These are phyloP conservation scores for Zapornia atra DNA, from an alignment of 2,113 vertebrate genomes.

Conservation along the genomic window DNA sequence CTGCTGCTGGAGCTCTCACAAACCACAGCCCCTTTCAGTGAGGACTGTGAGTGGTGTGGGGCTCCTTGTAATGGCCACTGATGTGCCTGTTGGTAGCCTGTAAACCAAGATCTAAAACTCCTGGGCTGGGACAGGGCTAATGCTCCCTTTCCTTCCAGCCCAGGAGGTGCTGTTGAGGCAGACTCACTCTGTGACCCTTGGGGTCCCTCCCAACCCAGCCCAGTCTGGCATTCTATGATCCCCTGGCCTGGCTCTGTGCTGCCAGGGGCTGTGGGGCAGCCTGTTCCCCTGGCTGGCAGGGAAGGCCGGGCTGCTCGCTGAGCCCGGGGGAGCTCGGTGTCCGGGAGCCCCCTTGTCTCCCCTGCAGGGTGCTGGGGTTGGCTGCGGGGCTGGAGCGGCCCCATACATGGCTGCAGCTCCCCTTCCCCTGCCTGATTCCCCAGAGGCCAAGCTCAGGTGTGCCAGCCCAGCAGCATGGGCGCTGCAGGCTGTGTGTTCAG, in stretches of 20 bases:
- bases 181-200: too few species aligned
- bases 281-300: too few species aligned
- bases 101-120: neutral
- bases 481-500: too few species aligned
- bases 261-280: rapidly evolving
- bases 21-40: neutral
- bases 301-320: too few species aligned
- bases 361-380: neutral
- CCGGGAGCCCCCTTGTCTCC: too few species aligned
- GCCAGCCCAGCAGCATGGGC: rapidly evolving
- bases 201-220: too few species aligned
- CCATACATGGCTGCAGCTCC: rapidly evolving
- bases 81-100: neutral
- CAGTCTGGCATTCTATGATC: too few species aligned
- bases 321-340: neutral
- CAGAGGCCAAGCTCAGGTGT: neutral
- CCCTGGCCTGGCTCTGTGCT: rapidly evolving
- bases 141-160: too few species aligned
- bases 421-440: too few species aligned
- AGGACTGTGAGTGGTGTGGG: neutral
- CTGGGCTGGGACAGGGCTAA: neutral
- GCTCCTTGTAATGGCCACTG: neutral
- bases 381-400: neutral
- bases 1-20: neutral
- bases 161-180: neutral